Base-by-base conservation (phyloP, 2,113 vertebrate species). In the Bucco capensis region DNA sequence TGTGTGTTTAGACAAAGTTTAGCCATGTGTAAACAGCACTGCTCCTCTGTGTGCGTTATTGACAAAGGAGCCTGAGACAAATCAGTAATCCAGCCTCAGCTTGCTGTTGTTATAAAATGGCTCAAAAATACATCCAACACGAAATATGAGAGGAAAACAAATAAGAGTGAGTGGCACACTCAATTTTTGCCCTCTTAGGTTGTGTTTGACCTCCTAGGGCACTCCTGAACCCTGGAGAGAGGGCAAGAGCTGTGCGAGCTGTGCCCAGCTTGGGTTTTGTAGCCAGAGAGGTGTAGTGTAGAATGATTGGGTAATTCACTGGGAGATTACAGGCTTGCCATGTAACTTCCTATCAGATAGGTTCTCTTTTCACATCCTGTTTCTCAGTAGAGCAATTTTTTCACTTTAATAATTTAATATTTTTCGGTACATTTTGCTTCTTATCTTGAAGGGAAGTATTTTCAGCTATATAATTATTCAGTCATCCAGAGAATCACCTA, bases 241-340 rank as follows among this genome's bases (percentile, higher is more conserved):
- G 17, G 3, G 13, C 0, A 10, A 16, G 46, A 50, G 33, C 21
- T 40, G 24, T 22, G 12, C 14, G 46, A 50, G 33, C 21, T 40
- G 24, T 22, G 44, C 8, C 33, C 46, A 14, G 40, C 0, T 0
- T 5, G 4, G 42, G 40, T 17, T 76, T 57, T 4, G 2, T 21
- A 35, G 47, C 12, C 16, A 22, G 19, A 31, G 24, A 24, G 21
- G 8, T 1, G 2, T 18, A 18, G 31, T 46, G 4, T 1, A 19
- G 51, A 62, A 31, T 54, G 0, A 0, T 25, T 73, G 35, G 58
- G 0, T 25, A 49, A 49, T 27, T 57, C 47, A 24, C 31, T 50
- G 62, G 23, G 35, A 50, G 60, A 61, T 49, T 19, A 33, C 24
- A 49, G 23, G 50, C 46, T 19, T 42, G 37, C 30, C 3, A 0